A percentile compares a stretch with the other conserved stretches of the same genome.
Evolutionary conservation across 1,140 invertebrate genomes (phyloP).

Genomic region (Drosophila azteca): DNA sequence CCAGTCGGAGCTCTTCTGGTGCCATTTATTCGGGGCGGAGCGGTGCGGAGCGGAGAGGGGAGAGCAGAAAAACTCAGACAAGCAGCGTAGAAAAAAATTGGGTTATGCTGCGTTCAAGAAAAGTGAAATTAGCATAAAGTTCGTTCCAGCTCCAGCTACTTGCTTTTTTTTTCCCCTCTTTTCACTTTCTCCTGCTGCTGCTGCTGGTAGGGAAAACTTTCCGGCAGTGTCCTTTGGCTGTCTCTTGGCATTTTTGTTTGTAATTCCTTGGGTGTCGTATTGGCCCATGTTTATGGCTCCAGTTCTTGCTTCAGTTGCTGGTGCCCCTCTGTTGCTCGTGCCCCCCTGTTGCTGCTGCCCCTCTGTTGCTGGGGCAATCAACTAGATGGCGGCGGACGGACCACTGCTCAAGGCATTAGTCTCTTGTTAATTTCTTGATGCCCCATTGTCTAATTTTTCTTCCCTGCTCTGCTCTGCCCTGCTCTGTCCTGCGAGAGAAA

Average conservation of each 20-base stretch:
- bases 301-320: slow-evolving; percentile 3
- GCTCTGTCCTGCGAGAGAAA: too few species aligned
- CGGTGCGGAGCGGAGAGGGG: too few species aligned
- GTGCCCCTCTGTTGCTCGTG: too few species aligned
- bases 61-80: slow-evolving; percentile 29
- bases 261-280: slow-evolving; percentile 58
- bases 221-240: slow-evolving; percentile 41
- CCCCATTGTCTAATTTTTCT: slow-evolving; percentile 38
- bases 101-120: slow-evolving; percentile 68
- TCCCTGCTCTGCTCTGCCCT: too few species aligned
- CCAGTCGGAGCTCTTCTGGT: slow-evolving; percentile 17
- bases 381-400: slow-evolving; percentile 25
- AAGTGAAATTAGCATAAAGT: slow-evolving; percentile 80
- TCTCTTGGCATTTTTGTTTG: slow-evolving; percentile 53
- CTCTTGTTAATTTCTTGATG: slow-evolving; percentile 37
- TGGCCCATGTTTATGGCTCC: slow-evolving; percentile 12
- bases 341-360: too few species aligned
- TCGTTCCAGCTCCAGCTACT: slow-evolving; percentile 28
- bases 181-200: slow-evolving; percentile 17
- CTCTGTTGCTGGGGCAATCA: slow-evolving; percentile 42
- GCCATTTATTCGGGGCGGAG: slow-evolving; percentile 53
- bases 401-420: slow-evolving; percentile 49
- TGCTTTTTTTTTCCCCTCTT: slow-evolving; percentile 27
- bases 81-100: slow-evolving; percentile 52
- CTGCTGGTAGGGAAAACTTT: slow-evolving; percentile 52